Percentiles rank a stretch among this genome's conserved stretches.
Conservation (phyloP, 1,140 invertebrate genomes). For the Halesus radiatus region DNA sequence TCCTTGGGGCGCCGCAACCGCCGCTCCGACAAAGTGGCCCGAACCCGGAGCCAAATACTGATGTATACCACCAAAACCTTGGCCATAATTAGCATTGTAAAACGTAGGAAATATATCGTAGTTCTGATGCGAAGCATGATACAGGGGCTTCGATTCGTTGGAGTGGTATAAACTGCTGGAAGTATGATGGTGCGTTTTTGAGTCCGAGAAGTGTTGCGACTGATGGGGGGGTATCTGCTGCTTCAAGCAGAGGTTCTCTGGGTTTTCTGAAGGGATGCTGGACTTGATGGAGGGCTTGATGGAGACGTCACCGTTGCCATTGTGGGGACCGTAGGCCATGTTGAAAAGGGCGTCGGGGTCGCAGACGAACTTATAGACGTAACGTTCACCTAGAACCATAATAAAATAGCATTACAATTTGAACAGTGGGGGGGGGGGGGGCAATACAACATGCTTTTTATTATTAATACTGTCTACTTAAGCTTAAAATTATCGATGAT, state of each 20-base stretch:
- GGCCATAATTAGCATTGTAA: conserved; percentile 34
- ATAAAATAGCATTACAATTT: no score
- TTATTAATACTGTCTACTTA: no score
- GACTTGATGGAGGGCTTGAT: conserved; percentile 5
- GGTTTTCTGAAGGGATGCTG: conserved; percentile 37
- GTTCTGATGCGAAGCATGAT: conserved; percentile 42
- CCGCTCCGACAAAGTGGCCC: not conserved
- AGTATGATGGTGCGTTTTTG: not conserved
- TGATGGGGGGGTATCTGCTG: conserved; percentile 30
- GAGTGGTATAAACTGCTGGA: no score
- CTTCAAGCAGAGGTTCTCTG: conserved; percentile 51
- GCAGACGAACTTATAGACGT: conserved; percentile 97
- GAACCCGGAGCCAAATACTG: conserved; percentile 41
- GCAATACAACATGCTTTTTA: no score
- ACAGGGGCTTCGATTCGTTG: not conserved
- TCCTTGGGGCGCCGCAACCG: not conserved
- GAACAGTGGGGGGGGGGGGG: no score
- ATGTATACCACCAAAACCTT: conserved; percentile 42
- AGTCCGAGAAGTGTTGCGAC: not conserved
- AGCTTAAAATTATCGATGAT: no score
- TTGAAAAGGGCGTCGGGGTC: conserved; percentile 93
- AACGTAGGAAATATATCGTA: conserved; percentile 50
- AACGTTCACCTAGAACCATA: conserved; percentile 82
- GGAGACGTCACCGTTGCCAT: not conserved
- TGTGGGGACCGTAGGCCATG: conserved; percentile 74